Percentiles rank a stretch among this genome's conserved stretches.
Evolutionary conservation across 2,113 vertebrate species (phyloP).

Genomic region (Hyla sarda): DNA sequence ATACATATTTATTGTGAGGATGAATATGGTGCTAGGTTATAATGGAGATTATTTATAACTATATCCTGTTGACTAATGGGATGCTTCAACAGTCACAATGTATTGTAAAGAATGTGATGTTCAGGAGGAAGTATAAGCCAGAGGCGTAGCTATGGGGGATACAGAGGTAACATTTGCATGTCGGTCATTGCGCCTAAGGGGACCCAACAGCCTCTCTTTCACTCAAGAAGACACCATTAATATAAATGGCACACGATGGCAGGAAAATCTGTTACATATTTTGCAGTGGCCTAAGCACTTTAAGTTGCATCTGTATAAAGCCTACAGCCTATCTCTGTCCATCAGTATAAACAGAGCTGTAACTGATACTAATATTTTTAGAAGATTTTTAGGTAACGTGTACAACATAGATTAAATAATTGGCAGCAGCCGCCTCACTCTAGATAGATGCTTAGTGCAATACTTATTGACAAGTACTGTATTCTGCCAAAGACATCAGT

Average conservation of each 20-base stretch:
- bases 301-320: neutral
- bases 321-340: neutral
- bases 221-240: neutral
- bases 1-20: neutral
- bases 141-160: neutral
- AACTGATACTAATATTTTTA: neutral
- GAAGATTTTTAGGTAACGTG: neutral
- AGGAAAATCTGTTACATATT: neutral
- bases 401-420: neutral
- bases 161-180: neutral
- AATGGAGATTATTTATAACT: neutral
- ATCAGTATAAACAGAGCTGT: neutral
- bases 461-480: neutral
- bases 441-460: neutral
- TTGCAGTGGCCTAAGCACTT: neutral
- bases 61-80: neutral
- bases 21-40: neutral
- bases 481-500: neutral
- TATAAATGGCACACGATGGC: neutral
- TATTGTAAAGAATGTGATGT: constrained; percentile 6
- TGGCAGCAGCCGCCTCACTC: neutral
- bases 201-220: neutral
- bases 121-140: neutral
- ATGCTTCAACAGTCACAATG: neutral
- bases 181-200: neutral